Evolutionary conservation across 2,113 vertebrate species (phyloP).

Genomic region (Hydropotes inermis): DNA sequence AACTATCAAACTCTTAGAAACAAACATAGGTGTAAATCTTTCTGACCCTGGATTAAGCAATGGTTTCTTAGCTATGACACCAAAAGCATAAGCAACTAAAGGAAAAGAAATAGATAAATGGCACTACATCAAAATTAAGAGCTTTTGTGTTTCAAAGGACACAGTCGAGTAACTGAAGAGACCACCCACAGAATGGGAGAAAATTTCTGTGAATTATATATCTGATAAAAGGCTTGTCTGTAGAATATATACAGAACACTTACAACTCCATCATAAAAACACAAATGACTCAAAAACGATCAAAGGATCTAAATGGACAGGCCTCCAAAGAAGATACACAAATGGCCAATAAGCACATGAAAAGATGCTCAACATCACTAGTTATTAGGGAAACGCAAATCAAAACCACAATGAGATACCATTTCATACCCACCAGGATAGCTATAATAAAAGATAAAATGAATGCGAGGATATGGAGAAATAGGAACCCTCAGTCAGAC

Average conservation of each 20-base stretch:
- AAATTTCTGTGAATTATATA: slow-evolving; percentile 2
- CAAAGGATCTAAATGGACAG: slow-evolving; percentile 19
- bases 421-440: neutral
- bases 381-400: neutral
- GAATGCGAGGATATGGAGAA: neutral
- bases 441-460: neutral
- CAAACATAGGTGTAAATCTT: slow-evolving; percentile 41
- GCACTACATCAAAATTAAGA: slow-evolving; percentile 39
- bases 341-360: slow-evolving; percentile 1
- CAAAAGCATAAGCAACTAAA: slow-evolving; percentile 12
- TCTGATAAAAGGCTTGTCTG: slow-evolving; percentile 33
- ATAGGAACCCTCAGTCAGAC: neutral
- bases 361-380: neutral
- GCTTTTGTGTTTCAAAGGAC: slow-evolving; percentile 30
- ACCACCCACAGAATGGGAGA: slow-evolving; percentile 36
- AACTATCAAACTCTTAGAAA: neutral
- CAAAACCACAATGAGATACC: neutral
- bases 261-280: slow-evolving; percentile 20
- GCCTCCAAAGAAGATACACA: neutral
- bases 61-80: slow-evolving; percentile 32
- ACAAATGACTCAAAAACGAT: slow-evolving; percentile 34
- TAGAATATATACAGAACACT: slow-evolving; percentile 28
- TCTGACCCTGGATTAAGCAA: slow-evolving; percentile 16
- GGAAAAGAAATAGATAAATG: slow-evolving; percentile 9
- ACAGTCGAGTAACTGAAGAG: slow-evolving; percentile 21